A percentile compares a stretch with the other conserved stretches of the same genome.
Conservation (phyloP, 37 sponge, comb jelly and placozoan species). For the Haliclona indistincta region DNA sequence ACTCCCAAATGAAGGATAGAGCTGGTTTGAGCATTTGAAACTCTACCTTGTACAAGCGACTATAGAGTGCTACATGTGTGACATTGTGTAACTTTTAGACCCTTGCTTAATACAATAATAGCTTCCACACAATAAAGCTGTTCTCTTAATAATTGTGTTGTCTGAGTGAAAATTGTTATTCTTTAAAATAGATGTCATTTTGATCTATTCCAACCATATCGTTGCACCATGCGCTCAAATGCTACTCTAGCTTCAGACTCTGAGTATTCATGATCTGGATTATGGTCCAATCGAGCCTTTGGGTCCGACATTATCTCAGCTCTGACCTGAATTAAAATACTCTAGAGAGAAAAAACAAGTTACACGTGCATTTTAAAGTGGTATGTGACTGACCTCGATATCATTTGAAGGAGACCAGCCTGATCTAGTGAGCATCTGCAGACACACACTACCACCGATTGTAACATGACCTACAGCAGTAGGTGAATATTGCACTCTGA, state of each 20-base stretch:
- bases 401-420: slow-evolving; percentile 87
- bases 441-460: slow-evolving; percentile 84
- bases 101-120: too few species aligned
- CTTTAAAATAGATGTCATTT: too few species aligned
- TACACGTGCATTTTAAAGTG: background rate
- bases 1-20: too few species aligned
- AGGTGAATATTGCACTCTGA: background rate
- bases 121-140: too few species aligned
- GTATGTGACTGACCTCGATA: slow-evolving; percentile 57
- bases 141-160: too few species aligned
- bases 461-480: slow-evolving; percentile 66
- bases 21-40: too few species aligned
- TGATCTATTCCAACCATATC: slow-evolving; percentile 80
- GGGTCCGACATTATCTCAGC: slow-evolving; percentile 79
- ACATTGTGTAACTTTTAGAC: too few species aligned
- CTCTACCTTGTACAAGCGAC: too few species aligned
- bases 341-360: slow-evolving; percentile 9
- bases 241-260: slow-evolving; percentile 71
- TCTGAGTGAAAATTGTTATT: too few species aligned
- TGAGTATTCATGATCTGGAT: slow-evolving; percentile 27
- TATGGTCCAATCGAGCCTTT: slow-evolving; percentile 52
- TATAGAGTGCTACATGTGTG: too few species aligned
- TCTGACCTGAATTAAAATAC: slow-evolving; percentile 71
- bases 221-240: slow-evolving; percentile 74
- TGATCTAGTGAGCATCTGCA: slow-evolving; percentile 80